Evolutionary conservation across 2,113 vertebrate genomes (phyloP), one percentile per base, ranked within the genome.

Genomic region (Serilophus lunatus): DNA sequence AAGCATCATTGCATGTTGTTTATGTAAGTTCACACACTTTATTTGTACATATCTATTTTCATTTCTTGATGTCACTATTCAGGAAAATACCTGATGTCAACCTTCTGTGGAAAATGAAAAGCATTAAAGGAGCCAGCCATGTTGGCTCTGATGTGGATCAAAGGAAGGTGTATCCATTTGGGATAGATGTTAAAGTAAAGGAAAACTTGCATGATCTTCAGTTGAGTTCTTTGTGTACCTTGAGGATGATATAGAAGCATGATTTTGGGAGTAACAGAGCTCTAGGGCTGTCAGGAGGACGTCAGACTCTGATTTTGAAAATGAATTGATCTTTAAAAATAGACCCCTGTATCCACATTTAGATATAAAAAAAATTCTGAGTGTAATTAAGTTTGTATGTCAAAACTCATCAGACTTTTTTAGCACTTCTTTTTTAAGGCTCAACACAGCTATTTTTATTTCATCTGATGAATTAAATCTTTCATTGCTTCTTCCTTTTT

Each of bases 371-470:
- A 45, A 19, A 85, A 80, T 24, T 69, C 25, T 28, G 60, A 49
- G 76, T 78, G 69, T 86, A 95, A 96, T 96, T 96, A 95, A 88
- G 76, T 94, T 88, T 88, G 68, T 81, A 28, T 95, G 95, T 97
- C 94, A 97, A 95, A 96, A 90, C 90, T 60, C 92, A 87, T 93
- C 88, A 96, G 85, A 71, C 53, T 82, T 93, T 97, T 97, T 90
- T 96, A 96, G 93, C 23, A 9, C 40, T 81, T 93, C 93, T 92
- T 95, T 97, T 97, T 95, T 61, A 86, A 80, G 76, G 60, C 85
- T 96, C 66, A 59, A 83, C 68, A 71, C 26, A 96, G 90, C 80
- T 96, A 96, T 96, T 96, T 96, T 94, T 97, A 64, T 83, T 88
- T 96, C 82, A 90, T 95, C 72, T 61, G 92, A 93, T 0, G 29